A percentile compares a stretch with the other conserved stretches of the same genome.
Evolutionary conservation across 2,113 vertebrate species (phyloP).

Genomic region (Mus musculus): GRCm39 chr5:34439001-34439500

Average conservation of each 20-base stretch:
- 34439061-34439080: not conserved
- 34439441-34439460: rapidly evolving
- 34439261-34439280: rapidly evolving
- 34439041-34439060: not conserved
- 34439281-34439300: not conserved
- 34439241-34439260: not conserved
- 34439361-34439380: not conserved
- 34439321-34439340: rapidly evolving
- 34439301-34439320: not conserved
- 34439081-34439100: not conserved
- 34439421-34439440: not conserved
- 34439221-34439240: not conserved
- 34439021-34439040: not conserved
- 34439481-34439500: not conserved
- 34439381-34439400: too few species aligned
- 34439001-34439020: rapidly evolving
- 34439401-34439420: not conserved
- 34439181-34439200: not conserved
- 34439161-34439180: too few species aligned
- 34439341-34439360: not conserved
- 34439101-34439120: not conserved
- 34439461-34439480: not conserved
- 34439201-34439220: not conserved
- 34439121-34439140: not conserved
- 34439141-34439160: too few species aligned